Evolutionary conservation across 2,113 vertebrate species (phyloP), one percentile per base, ranked within the genome.

Genomic region (Cyprinodon variegatus): DNA sequence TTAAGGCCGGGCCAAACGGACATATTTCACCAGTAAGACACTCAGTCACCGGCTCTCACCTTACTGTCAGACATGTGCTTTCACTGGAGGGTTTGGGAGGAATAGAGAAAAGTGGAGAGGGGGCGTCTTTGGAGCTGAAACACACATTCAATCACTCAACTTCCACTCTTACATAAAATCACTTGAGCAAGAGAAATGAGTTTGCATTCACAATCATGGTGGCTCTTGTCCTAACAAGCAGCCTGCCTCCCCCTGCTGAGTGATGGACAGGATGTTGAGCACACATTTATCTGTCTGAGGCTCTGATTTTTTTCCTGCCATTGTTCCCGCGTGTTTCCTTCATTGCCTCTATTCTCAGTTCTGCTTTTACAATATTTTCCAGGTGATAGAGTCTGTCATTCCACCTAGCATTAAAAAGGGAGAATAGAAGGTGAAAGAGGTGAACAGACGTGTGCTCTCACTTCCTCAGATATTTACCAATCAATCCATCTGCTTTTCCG

Each of bases 211-310:
- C 59, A 67, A 48, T 70, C 66, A 57, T 43, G 61, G 45, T 37
- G 70, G 68, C 76, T 77, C 83, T 68, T 89, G 85, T 90, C 62
- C 79, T n/a, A 71, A 91, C 86, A 90, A 74, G 84, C 79, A 72
- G 71, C 14, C 7, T n/a, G 65, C 77, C 68, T 79, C 62, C 70
- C 80, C 50, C 67, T 76, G 75, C 64, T 72, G 17, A 88, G 82
- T 82, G 85, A 88, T 82, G 88, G 79, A 70, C 87, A 81, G 76
- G 78, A 90, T 76, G 76, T 80, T 79, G 68, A 70, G 39, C 50
- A 61, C 73, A 76, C 77, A 88, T 83, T 88, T 71, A 90, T 90
- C 86, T 81, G 76, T 77, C 65, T 1, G 2, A 75, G 63, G 65
- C 78, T 90, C 86, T 87, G 81, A 88, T 87, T 87, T 70, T 40